phyloP scores from a whole-genome alignment of 2,797 vertebrate species.

The Moxostoma hubbsi region DNA sequence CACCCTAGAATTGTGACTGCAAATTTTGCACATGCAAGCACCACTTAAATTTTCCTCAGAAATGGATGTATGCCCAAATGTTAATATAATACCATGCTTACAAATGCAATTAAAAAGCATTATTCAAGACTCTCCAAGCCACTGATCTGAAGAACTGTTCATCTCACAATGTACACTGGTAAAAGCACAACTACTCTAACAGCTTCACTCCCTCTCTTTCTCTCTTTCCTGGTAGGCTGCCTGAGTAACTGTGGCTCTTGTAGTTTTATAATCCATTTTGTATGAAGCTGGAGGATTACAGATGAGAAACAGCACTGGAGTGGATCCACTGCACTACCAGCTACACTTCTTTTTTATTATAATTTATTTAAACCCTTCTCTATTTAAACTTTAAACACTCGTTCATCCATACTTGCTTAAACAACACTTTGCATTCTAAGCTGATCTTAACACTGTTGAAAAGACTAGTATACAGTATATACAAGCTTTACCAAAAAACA shows the following conservation, averaged over 20 bases:
- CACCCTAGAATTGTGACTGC: not conserved
- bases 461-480: no score
- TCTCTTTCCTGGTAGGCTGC: constrained; percentile 8
- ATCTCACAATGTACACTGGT: not conserved
- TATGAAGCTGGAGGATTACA: constrained; percentile 58
- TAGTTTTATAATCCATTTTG: constrained; percentile 62
- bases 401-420: not conserved
- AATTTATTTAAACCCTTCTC: constrained; percentile 15
- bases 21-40: not conserved
- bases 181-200: constrained; percentile 15
- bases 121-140: constrained; percentile 2
- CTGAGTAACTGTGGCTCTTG: constrained; percentile 38
- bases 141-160: not conserved
- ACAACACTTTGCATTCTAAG: not conserved
- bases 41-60: not conserved
- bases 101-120: constrained; percentile 10
- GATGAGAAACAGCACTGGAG: constrained; percentile 23
- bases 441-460: not conserved
- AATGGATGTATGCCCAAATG: no score
- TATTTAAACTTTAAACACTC: constrained; percentile 10
- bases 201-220: constrained; percentile 1
- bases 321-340: constrained; percentile 34
- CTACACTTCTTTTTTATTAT: constrained; percentile 31
- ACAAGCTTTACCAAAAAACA: no score
- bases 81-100: not conserved